Evolutionary conservation across 2,888 invertebrate genomes (phyloP).

Genomic region (Sepioteuthis lessoniana): DNA sequence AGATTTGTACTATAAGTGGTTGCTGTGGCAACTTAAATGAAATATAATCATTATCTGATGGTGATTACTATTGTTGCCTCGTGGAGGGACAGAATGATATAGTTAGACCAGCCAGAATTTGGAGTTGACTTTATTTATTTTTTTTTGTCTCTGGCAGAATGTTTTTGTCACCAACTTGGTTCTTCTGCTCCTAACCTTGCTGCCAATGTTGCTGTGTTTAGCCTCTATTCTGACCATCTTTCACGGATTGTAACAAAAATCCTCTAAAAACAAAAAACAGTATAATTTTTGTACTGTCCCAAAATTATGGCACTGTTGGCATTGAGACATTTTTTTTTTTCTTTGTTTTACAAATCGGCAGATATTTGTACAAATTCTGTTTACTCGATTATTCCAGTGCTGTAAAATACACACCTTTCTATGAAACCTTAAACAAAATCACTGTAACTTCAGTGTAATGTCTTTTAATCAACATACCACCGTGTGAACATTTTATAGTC

Average conservation of each 20-base stretch:
- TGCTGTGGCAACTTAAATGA: conserved; percentile 33
- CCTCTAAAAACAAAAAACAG: neutral
- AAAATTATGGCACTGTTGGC: neutral
- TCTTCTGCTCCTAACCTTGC: neutral
- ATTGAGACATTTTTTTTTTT: no score
- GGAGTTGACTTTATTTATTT: neutral
- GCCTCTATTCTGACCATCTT: neutral
- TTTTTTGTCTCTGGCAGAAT: neutral
- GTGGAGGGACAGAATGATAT: neutral
- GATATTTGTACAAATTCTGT: no score
- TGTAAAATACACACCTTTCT: neutral
- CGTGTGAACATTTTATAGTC: neutral
- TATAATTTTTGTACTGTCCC: neutral
- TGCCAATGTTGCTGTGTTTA: neutral
- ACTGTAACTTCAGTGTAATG: neutral
- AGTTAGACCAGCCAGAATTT: neutral
- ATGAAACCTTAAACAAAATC: neutral
- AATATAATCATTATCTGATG: neutral
- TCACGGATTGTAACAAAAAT: neutral
- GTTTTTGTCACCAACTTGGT: neutral
- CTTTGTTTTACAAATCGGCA: no score
- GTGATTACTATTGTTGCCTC: neutral
- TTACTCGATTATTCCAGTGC: no score
- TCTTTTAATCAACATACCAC: neutral
- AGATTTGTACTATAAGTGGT: neutral